Evolutionary conservation across 2,113 vertebrate species (phyloP).

Genomic region (Meriones unguiculatus): DNA sequence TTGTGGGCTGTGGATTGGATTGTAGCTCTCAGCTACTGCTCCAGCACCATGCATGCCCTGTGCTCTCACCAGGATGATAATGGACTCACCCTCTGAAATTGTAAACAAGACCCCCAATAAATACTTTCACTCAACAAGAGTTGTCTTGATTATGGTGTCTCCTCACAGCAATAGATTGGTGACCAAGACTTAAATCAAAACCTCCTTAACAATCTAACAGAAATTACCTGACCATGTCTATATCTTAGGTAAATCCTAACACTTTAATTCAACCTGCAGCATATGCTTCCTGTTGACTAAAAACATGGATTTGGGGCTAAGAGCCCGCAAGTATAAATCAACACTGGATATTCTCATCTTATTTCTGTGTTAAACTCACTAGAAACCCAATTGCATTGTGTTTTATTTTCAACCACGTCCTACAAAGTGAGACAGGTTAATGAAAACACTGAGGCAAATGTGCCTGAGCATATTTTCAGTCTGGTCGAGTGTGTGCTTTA

Average conservation of each 20-base stretch:
- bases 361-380: neutral
- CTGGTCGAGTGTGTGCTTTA: neutral
- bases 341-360: neutral
- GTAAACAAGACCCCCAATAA: neutral
- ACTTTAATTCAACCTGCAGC: neutral
- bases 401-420: neutral
- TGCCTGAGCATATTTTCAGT: neutral
- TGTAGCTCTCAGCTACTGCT: neutral
- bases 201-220: neutral
- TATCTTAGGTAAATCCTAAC: neutral
- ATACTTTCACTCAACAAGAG: neutral
- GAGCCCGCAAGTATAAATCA: neutral
- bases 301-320: no score
- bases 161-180: neutral
- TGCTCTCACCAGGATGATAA: neutral
- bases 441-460: neutral
- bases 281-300: neutral
- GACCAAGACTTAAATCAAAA: conserved; percentile 15
- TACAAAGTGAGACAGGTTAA: neutral
- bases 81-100: neutral
- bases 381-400: neutral
- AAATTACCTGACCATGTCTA: neutral
- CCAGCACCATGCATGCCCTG: neutral
- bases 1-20: neutral
- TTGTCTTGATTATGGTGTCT: neutral